phyloP scores from a whole-genome alignment of 2,888 invertebrate genomes.

The Hyalella azteca region DNA sequence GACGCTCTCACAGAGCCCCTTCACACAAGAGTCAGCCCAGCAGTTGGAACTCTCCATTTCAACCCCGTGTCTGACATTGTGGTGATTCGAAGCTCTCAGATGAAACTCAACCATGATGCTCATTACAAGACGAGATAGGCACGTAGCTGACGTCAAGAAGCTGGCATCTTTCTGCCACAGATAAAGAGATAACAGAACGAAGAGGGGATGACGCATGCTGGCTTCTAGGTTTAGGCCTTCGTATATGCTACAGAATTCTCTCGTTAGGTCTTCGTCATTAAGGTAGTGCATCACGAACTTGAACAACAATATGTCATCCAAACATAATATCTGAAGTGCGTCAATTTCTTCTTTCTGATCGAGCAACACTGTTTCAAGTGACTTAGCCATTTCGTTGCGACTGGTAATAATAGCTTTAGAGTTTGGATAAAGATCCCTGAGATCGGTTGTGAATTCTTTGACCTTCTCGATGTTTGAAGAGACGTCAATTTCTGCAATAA shows the following conservation, averaged over 20 bases:
- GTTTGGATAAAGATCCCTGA: not conserved
- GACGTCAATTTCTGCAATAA: constrained; percentile 10
- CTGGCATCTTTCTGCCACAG: constrained; percentile 7
- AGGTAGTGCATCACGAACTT: constrained; percentile 10
- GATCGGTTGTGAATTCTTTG: constrained; percentile 4
- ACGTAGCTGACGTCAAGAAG: not conserved
- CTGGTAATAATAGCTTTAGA: not conserved
- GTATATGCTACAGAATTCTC: constrained; percentile 8
- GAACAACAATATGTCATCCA: constrained; percentile 6
- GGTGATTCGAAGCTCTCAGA: not conserved
- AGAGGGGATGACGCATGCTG: constrained; percentile 14
- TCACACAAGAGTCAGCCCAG: constrained; percentile 2
- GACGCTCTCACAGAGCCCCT: not conserved
- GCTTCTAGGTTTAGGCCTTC: constrained; percentile 25
- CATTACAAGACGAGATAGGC: constrained; percentile 18
- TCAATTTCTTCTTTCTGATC: not conserved
- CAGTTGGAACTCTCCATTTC: constrained; percentile 17
- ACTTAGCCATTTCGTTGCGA: constrained; percentile 22
- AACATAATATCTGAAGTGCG: constrained; percentile 1
- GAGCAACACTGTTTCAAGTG: not conserved
- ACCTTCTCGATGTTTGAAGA: not conserved
- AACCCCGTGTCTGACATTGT: not conserved
- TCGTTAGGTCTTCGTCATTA: not conserved
- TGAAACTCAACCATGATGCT: constrained; percentile 33
- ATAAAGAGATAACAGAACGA: constrained; percentile 24